These are phyloP conservation scores for Epizoanthus rinbou DNA, from an alignment of 92 coral and sea anemone genomes.

Conservation along the genomic window DNA sequence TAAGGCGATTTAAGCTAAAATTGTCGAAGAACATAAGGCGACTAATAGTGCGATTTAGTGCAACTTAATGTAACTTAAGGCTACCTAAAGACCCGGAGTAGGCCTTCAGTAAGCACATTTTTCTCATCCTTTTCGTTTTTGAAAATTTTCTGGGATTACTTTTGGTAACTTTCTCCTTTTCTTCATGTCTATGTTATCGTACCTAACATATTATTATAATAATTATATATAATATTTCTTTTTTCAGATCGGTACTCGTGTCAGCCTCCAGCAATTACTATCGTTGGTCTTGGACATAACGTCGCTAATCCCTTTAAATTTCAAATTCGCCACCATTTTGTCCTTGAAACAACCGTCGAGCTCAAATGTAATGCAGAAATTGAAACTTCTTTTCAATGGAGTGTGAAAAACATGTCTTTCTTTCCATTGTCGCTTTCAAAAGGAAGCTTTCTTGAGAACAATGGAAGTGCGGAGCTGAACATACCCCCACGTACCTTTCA, in stretches of 20 bases:
- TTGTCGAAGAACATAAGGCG: too few relatives aligned
- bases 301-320: not conserved
- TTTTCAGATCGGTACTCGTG: slow-evolving; percentile 2
- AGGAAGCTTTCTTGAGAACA: slow-evolving; percentile 3
- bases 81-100: too few relatives aligned
- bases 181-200: too few relatives aligned
- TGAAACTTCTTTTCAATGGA: slow-evolving; percentile 31
- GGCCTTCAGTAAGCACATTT: too few relatives aligned
- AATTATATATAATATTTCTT: too few relatives aligned
- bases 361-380: not conserved
- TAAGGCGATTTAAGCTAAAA: too few relatives aligned
- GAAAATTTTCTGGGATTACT: too few relatives aligned
- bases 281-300: not conserved
- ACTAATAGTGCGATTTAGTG: too few relatives aligned
- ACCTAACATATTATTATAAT: too few relatives aligned
- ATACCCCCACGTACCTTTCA: not conserved
- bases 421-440: slow-evolving; percentile 24
- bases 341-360: not conserved
- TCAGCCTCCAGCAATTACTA: not conserved
- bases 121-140: too few relatives aligned
- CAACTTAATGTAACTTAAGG: too few relatives aligned
- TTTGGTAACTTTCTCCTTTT: too few relatives aligned
- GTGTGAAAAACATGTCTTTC: slow-evolving; percentile 12
- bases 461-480: not conserved
- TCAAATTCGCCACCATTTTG: not conserved